A percentile compares a stretch with the other conserved stretches of the same genome.
phyloP scores from a whole-genome alignment of 2,888 invertebrate genomes.

The Chirona hameri region DNA sequence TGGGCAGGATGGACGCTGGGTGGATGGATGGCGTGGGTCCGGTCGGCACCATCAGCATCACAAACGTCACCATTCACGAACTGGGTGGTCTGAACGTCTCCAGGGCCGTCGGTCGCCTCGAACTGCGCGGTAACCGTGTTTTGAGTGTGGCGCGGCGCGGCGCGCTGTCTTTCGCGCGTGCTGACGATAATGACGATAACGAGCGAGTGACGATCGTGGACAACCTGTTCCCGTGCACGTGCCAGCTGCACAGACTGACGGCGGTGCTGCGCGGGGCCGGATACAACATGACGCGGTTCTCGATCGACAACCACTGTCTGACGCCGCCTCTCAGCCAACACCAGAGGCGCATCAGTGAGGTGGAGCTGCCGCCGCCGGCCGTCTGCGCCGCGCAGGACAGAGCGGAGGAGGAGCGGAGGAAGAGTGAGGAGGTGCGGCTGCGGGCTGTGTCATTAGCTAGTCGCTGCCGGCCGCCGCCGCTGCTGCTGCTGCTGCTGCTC shows the following conservation, averaged over 20 bases:
- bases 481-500: neutral
- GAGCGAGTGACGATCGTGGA: constrained; percentile 45
- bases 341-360: constrained; percentile 61
- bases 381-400: constrained; percentile 58
- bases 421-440: neutral
- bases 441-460: neutral
- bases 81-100: neutral
- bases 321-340: constrained; percentile 80
- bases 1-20: neutral
- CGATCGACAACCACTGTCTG: constrained; percentile 75
- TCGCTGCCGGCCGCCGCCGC: neutral
- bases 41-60: neutral
- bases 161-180: neutral
- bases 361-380: constrained; percentile 63
- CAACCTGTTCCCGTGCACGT: constrained; percentile 84
- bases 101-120: neutral
- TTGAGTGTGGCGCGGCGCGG: neutral
- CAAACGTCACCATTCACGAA: neutral
- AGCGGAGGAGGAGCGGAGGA: neutral
- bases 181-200: neutral
- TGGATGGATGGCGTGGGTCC: neutral
- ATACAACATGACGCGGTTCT: constrained; percentile 58
- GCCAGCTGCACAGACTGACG: constrained; percentile 71
- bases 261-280: constrained; percentile 63
- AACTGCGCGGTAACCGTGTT: neutral